These are phyloP conservation scores for Microplitis demolitor DNA, from an alignment of 1,140 invertebrate genomes.

Conservation along the genomic window DNA sequence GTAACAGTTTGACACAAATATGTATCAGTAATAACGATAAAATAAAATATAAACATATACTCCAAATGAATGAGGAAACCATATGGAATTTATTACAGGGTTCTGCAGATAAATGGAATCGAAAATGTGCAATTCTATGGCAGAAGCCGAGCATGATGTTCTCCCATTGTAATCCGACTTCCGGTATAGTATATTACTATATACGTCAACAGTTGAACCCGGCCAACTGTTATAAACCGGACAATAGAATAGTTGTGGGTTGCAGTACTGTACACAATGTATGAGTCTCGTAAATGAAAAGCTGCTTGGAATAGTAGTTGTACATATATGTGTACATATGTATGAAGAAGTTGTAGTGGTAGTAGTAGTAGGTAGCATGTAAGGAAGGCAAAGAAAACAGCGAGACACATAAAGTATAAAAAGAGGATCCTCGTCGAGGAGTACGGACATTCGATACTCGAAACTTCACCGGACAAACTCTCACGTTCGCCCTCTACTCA, in stretches of 20 bases:
- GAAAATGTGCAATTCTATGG: constrained; percentile 17
- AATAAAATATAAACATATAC: too few species aligned
- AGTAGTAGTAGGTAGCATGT: too few species aligned
- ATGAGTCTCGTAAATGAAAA: background rate
- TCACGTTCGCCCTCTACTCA: constrained; percentile 9
- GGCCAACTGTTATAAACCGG: constrained; percentile 36
- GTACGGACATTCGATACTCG: constrained; percentile 10
- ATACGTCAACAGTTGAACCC: constrained; percentile 30
- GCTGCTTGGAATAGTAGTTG: too few species aligned
- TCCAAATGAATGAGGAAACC: background rate
- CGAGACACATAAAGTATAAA: background rate
- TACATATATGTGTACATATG: too few species aligned
- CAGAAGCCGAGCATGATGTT: constrained; percentile 33
- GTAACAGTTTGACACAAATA: too few species aligned
- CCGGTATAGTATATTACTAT: constrained; percentile 35
- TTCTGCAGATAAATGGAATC: constrained; percentile 1
- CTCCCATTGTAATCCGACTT: constrained; percentile 43
- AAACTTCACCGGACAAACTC: constrained; percentile 19
- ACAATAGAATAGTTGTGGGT: constrained; percentile 31
- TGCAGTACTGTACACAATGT: constrained; percentile 17
- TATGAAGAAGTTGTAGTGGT: too few species aligned
- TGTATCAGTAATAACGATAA: too few species aligned
- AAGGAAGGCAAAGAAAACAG: background rate
- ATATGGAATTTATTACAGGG: background rate
- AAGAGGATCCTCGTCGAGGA: background rate